Base-by-base conservation (phyloP, 30 jellyfish, hydroid and myxozoan species). In the Turritopsis rubra region DNA sequence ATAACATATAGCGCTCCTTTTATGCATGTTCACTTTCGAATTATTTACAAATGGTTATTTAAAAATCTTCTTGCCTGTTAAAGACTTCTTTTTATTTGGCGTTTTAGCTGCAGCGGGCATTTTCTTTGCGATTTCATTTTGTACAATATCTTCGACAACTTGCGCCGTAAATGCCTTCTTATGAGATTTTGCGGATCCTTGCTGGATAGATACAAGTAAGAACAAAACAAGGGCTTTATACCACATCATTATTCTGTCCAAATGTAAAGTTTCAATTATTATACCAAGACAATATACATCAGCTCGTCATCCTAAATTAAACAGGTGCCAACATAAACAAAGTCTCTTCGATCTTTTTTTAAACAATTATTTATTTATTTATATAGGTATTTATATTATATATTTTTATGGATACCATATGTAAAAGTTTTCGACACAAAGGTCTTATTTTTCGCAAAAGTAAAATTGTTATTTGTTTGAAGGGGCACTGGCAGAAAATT, bases 61-160 rank as follows among this genome's bases (percentile, higher is more conserved):
- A n/a, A 41, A 41, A 41, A 41, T 41, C 60, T 41, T 41, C 68
- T 27, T 24, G 84, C 87, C 87, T 80, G 87, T 52, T 21, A 80
- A 65, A 13, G 87, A 52, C 70, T 80, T 80, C 77, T 68, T 68
- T 27, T 68, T 68, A n/a, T 19, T 23, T n/a, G n/a, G 21, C 30
- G 16, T 68, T 68, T 68, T 66, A 71, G 75, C 88, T 24, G 88
- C 88, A 22, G 88, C 85, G 19, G 88, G 88, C 88, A 82, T 82
- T 29, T 82, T 82, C 75, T 71, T 82, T 18, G 85, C 85, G 31
- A 82, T 71, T 71, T 82, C 88, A 65, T 82, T 82, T 82, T 82
- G 60, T 21, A 82, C 88, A 17, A 82, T 26, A 66, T 82, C 75
- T 66, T 82, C 88, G 52, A 82, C 88, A 21, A 82, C 71, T 29